Base-by-base conservation (phyloP, 2,113 vertebrate genomes). In the Sardina pilchardus region DNA sequence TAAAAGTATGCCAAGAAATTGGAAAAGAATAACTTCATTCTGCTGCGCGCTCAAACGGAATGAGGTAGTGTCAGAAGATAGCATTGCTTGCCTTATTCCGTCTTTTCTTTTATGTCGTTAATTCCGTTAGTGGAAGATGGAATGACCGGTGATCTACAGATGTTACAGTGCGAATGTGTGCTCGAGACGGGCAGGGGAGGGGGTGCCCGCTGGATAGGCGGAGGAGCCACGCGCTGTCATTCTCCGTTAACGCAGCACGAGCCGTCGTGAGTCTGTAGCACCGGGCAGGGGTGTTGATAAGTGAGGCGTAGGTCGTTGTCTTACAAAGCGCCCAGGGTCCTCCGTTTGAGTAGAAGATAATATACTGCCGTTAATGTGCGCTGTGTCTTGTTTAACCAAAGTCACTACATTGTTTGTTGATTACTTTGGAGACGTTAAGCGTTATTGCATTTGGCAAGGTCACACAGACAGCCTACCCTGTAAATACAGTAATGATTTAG, bases 21-120 rank as follows among this genome's bases (percentile, higher is more conserved):
- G 86, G 91, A 91, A 90, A 89, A 93, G 90, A 92, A 88, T 87
- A 90, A 90, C 93, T 91, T 91, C 94, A 95, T 95, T 91, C 93
- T 95, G 94, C 92, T 90, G 92, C 90, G 89, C 92, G 89, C 90
- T 94, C 92, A 89, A 83, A 88, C 86, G 87, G 89, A 87, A 86
- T 90, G 92, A 90, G 90, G 89, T 85, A 91, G 90, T 83, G 84
- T 88, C 89, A 91, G 88, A 90, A 88, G 92, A 91, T 89, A 90
- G 93, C 94, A 94, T 94, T 90, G 93, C 93, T 93, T 91, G 93
- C 91, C 89, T 87, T 91, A 87, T 90, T 87, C 88, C 83, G 82
- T 36, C 43, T 71, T 82, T 80, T 48, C 63, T 71, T 81, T 47
- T 45, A 59, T 42, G 85, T 86, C 63, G 83, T 85, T 86, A 84